Evolutionary conservation across 2,888 invertebrate genomes (phyloP).

Genomic region (Beris chalybata): DNA sequence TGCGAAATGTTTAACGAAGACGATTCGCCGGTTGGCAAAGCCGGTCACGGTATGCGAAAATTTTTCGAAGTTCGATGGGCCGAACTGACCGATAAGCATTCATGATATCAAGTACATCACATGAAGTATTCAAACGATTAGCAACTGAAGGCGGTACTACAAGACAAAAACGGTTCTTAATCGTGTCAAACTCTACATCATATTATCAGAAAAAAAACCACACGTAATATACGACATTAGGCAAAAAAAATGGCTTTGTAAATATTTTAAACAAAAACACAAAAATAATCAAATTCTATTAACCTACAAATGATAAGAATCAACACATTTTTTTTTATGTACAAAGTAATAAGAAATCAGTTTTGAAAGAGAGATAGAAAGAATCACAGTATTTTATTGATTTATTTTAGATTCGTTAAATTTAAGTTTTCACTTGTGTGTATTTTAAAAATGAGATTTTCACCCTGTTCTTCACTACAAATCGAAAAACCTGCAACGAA

Average conservation of each 20-base stretch:
- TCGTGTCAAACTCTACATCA: not conserved
- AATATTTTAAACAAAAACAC: not conserved
- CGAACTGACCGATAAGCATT: slow-evolving; percentile 62
- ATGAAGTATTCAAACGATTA: slow-evolving; percentile 44
- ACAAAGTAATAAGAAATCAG: too few species aligned
- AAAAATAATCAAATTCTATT: not conserved
- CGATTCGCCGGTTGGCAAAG: slow-evolving; percentile 95
- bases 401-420: too few species aligned
- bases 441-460: too few species aligned
- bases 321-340: too few species aligned
- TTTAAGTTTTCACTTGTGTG: too few species aligned
- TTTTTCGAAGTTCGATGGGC: slow-evolving; percentile 92
- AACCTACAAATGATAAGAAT: not conserved
- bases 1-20: slow-evolving; percentile 99
- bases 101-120: slow-evolving; percentile 54
- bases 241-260: not conserved
- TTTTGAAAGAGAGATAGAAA: too few species aligned
- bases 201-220: not conserved
- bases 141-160: slow-evolving; percentile 4
- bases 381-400: too few species aligned
- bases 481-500: too few species aligned
- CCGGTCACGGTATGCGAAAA: slow-evolving; percentile 89
- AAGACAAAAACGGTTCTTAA: not conserved
- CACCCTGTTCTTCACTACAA: too few species aligned
- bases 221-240: not conserved